These are phyloP conservation scores for Ephydatia muelleri DNA, from an alignment of 37 sponge, comb jelly and placozoan species.

Conservation along the genomic window DNA sequence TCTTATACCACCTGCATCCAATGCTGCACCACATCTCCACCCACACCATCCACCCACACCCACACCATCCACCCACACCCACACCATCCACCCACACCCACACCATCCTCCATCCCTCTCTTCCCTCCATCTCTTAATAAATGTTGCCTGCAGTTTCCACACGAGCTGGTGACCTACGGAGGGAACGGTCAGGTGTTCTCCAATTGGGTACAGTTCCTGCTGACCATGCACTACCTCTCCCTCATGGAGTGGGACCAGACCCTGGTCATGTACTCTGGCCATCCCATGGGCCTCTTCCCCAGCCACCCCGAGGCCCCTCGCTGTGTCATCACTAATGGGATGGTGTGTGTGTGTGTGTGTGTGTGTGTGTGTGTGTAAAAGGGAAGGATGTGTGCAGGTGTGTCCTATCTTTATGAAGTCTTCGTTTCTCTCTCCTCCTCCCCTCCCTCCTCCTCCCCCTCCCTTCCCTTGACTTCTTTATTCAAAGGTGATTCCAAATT, in stretches of 20 bases:
- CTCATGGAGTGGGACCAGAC: constrained; percentile 93
- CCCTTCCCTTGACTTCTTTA: not conserved
- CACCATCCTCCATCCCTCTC: no score
- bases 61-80: no score
- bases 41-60: no score
- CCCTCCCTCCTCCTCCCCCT: no score
- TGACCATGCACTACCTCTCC: constrained; percentile 93
- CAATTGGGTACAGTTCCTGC: constrained; percentile 99
- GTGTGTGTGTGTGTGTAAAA: not conserved
- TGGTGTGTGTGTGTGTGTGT: constrained; percentile 54
- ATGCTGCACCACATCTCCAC: not conserved
- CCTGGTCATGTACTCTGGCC: constrained; percentile 96
- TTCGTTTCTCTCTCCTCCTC: not conserved
- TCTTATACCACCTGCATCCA: not conserved
- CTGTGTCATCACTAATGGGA: constrained; percentile 94
- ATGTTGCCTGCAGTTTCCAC: constrained; percentile 72
- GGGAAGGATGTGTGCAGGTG: not conserved
- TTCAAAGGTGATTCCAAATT: constrained; percentile 91
- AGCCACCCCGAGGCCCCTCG: constrained; percentile 80
- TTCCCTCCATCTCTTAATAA: not conserved
- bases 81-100: not conserved
- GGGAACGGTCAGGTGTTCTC: constrained; percentile 99
- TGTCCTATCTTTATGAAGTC: not conserved
- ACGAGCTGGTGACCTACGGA: constrained; percentile 98
- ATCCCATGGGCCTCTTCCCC: constrained; percentile 97